Evolutionary conservation across 2,888 invertebrate species (phyloP).

Genomic region (Pterobdella sp.): DNA sequence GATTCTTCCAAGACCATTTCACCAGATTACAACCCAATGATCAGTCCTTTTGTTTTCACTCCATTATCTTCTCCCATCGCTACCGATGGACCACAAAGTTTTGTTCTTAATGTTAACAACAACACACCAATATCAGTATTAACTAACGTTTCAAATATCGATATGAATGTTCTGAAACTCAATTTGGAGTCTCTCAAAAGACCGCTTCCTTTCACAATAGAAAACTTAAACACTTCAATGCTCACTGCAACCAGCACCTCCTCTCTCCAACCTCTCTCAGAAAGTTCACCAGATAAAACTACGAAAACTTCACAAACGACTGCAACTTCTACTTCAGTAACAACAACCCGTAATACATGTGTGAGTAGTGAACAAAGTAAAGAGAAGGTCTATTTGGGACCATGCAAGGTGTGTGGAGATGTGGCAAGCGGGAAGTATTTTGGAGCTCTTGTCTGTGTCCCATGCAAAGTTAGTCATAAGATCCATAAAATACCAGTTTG

Average conservation of each 20-base stretch:
- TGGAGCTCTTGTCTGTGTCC: slow-evolving; percentile 39
- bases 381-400: slow-evolving; percentile 1
- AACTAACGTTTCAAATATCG: neutral
- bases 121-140: slow-evolving; percentile 5
- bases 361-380: neutral
- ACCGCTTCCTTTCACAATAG: neutral
- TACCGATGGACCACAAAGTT: neutral
- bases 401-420: slow-evolving; percentile 38
- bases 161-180: slow-evolving; percentile 3
- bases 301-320: neutral
- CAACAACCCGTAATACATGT: neutral
- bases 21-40: neutral
- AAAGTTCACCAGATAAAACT: neutral
- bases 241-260: neutral
- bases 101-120: slow-evolving; percentile 7
- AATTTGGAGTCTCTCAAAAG: neutral
- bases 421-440: slow-evolving; percentile 39
- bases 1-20: neutral
- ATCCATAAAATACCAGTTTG: too few relatives aligned
- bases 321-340: neutral
- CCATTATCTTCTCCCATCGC: neutral
- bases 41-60: neutral
- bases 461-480: slow-evolving; percentile 39
- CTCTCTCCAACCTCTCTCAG: neutral
- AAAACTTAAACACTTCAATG: neutral